These are phyloP conservation scores for Temnothorax unifasciatus DNA, from an alignment of 2,888 invertebrate genomes.

Conservation along the genomic window DNA sequence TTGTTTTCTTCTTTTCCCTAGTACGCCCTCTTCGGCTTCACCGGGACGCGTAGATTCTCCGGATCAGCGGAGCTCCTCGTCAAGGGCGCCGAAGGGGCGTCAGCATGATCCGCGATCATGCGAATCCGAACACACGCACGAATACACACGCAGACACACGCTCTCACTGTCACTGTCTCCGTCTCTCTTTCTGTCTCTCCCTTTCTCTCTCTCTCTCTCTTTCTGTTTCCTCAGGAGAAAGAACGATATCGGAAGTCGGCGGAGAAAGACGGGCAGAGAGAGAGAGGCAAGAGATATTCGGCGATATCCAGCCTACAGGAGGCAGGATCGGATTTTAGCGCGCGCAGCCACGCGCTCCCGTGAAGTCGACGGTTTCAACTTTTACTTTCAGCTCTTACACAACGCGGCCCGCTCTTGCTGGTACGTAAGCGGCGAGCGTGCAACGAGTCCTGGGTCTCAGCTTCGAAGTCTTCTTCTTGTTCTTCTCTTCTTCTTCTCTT, in stretches of 20 bases:
- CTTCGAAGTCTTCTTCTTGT: constrained; percentile 65
- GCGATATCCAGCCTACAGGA: constrained; percentile 75
- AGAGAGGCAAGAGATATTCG: constrained; percentile 76
- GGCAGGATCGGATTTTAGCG: constrained; percentile 84
- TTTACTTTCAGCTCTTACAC: constrained; percentile 87
- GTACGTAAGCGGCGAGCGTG: constrained; percentile 73
- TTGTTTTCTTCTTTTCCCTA: constrained; percentile 3
- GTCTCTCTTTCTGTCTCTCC: neutral
- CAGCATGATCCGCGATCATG: neutral
- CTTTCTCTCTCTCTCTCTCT: neutral
- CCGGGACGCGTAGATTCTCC: constrained; percentile 26
- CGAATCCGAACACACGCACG: constrained; percentile 26
- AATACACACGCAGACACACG: neutral
- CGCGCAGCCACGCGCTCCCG: constrained; percentile 83
- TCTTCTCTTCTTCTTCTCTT: constrained; percentile 21
- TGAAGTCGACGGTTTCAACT: constrained; percentile 85
- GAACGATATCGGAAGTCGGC: constrained; percentile 56
- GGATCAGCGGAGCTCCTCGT: neutral
- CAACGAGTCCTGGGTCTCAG: constrained; percentile 59
- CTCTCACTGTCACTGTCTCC: neutral
- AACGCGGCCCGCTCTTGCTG: constrained; percentile 79
- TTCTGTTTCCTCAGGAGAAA: neutral
- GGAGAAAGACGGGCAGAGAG: constrained; percentile 48
- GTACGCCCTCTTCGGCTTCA: constrained; percentile 43
- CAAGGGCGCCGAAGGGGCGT: constrained; percentile 41